Evolutionary conservation across 1,140 invertebrate species (phyloP).

Genomic region (Gonioctena quinquepunctata): DNA sequence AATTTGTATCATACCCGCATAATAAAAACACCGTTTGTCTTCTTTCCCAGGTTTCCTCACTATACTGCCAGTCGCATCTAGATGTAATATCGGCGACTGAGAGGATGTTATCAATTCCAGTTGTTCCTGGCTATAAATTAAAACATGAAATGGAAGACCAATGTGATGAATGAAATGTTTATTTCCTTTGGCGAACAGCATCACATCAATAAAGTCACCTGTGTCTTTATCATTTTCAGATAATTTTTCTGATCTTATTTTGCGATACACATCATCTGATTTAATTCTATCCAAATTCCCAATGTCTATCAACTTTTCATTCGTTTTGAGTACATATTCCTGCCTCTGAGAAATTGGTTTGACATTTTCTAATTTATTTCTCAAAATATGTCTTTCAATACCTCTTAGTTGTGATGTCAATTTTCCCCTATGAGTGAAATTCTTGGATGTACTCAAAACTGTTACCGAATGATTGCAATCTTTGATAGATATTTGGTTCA

Average conservation of each 20-base stretch:
- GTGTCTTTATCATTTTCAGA: neutral
- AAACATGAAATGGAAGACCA: slow-evolving; percentile 5
- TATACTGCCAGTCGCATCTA: slow-evolving; percentile 13
- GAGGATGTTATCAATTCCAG: neutral
- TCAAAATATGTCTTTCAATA: neutral
- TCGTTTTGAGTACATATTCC: neutral
- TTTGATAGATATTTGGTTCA: neutral
- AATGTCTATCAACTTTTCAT: neutral
- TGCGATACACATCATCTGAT: slow-evolving; percentile 13
- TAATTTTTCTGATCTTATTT: slow-evolving; percentile 14
- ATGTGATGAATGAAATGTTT: neutral
- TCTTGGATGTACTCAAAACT: neutral
- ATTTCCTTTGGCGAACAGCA: slow-evolving; percentile 1
- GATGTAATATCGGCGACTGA: neutral
- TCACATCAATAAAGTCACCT: slow-evolving; percentile 8
- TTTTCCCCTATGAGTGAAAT: neutral
- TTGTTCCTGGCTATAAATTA: slow-evolving; percentile 13
- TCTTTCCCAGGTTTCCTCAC: neutral
- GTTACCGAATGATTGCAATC: neutral
- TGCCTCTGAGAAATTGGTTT: neutral
- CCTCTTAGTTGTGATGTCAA: slow-evolving; percentile 4
- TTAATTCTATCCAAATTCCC: slow-evolving; percentile 7
- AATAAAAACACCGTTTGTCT: slow-evolving; percentile 12
- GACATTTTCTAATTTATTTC: neutral
- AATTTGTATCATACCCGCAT: slow-evolving; percentile 11